Conservation (phyloP, 2,113 vertebrate genomes). For the Nothocercus julius region DNA sequence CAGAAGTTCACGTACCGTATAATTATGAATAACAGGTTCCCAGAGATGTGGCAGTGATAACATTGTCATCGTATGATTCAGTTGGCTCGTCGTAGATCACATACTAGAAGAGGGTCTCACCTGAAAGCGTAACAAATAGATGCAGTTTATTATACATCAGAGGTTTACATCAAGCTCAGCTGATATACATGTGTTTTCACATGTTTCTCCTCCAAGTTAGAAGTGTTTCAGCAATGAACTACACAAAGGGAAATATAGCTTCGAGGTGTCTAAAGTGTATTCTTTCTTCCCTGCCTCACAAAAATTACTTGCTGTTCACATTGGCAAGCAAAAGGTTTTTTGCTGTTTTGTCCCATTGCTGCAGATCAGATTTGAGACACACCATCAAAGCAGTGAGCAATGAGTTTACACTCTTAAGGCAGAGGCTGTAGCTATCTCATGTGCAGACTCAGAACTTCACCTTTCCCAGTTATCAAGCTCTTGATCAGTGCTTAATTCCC, state of each 20-base stretch:
- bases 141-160: not conserved
- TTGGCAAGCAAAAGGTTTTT: not conserved
- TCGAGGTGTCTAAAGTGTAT: not conserved
- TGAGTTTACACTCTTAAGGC: not conserved
- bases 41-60: slow-evolving; percentile 69
- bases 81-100: slow-evolving; percentile 17
- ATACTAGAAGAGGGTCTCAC: slow-evolving; percentile 46
- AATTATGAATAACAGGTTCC: slow-evolving; percentile 56
- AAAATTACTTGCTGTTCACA: not conserved
- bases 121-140: slow-evolving; percentile 53
- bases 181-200: not conserved
- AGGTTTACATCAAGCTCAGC: not conserved
- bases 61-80: slow-evolving; percentile 57
- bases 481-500: not conserved
- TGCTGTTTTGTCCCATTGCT: not conserved
- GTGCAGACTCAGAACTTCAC: not conserved
- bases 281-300: not conserved
- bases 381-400: not conserved
- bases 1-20: slow-evolving; percentile 45
- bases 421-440: not conserved
- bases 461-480: not conserved
- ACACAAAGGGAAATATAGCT: not conserved
- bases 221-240: not conserved
- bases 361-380: not conserved
- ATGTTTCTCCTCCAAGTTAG: not conserved